Base-by-base conservation (phyloP, 2,113 vertebrate genomes). In the Mirza zaza region DNA sequence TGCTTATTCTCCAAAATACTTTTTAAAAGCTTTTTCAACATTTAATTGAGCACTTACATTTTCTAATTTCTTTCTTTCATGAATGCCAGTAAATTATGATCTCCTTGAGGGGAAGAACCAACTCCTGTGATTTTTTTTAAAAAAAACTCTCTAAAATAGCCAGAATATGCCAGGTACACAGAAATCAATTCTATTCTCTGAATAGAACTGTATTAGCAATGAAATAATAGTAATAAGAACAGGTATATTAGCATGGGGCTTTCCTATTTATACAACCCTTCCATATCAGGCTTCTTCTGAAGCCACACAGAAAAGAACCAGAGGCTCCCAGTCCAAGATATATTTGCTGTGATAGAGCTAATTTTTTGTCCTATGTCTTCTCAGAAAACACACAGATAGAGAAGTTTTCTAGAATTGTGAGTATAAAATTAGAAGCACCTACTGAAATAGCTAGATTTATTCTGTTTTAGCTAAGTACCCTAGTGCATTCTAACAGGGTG, bases 31-130 rank as follows among this genome's bases (percentile, higher is more conserved):
- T 68, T 48, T 14, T 81, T 90, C 29, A 42, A 52, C 25, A 25
- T 50, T 90, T 52, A 88, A 77, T 76, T 96, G 77, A 55, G 13
- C 21, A 68, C 21, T 59, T 79, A 23, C 80, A 2, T 75, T 94
- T 85, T 90, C n/a, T 88, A 81, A 82, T 63, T 71, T 77, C 57
- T 84, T 76, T 83, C 27, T 50, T 89, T 93, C 34, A 79, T 86
- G 3, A 97, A 84, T 88, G 36, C 32, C 29, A 71, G 67, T 79
- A 83, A 93, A 75, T 82, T 90, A 70, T 45, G 42, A 79, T 83
- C 55, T 63, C 42, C 1, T 73, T 68, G 27, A 94, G 29, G 9
- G 17, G 10, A 77, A 95, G 23, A 82, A 82, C 27, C 65, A 93
- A 96, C 17, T 88, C n/a, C 13, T 94, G 9, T 90, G 63, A 73